phyloP scores from a whole-genome alignment of 2,888 invertebrate species.

The Melieria crassipennis region DNA sequence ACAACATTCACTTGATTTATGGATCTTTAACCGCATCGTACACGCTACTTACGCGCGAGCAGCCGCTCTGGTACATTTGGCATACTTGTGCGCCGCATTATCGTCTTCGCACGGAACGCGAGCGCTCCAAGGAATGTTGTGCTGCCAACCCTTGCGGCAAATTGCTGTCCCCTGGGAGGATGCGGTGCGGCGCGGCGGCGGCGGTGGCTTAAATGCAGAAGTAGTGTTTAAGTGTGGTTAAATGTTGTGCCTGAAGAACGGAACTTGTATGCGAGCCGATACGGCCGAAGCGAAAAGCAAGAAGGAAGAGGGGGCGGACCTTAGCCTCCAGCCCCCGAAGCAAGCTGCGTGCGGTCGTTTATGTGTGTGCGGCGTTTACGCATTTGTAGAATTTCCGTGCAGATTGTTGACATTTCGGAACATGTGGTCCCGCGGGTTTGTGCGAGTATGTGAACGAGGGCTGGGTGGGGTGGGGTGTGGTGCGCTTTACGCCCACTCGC shows the following conservation, averaged over 20 bases:
- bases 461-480: constrained; percentile 26
- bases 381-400: constrained; percentile 56
- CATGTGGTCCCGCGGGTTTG: constrained; percentile 52
- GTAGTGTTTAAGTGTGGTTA: constrained; percentile 13
- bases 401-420: constrained; percentile 60
- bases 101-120: too few species aligned
- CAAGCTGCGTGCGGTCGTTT: constrained; percentile 7
- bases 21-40: constrained; percentile 64
- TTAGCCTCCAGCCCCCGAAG: constrained; percentile 7
- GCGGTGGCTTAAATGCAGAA: constrained; percentile 17
- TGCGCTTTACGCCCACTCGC: constrained; percentile 43
- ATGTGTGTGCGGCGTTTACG: constrained; percentile 39
- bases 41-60: constrained; percentile 39
- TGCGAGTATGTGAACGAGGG: constrained; percentile 29
- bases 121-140: constrained; percentile 13
- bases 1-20: constrained; percentile 59
- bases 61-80: constrained; percentile 9
- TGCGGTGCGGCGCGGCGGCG: constrained; percentile 17
- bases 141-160: constrained; percentile 49
- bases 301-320: background rate
- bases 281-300: background rate
- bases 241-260: constrained; percentile 3
- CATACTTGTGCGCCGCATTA: too few species aligned
- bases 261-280: too few species aligned
- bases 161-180: constrained; percentile 59